Percentiles rank a stretch among this genome's conserved stretches.
phyloP scores from a whole-genome alignment of 2,888 invertebrate genomes.

The Dolichopus griseipennis region DNA sequence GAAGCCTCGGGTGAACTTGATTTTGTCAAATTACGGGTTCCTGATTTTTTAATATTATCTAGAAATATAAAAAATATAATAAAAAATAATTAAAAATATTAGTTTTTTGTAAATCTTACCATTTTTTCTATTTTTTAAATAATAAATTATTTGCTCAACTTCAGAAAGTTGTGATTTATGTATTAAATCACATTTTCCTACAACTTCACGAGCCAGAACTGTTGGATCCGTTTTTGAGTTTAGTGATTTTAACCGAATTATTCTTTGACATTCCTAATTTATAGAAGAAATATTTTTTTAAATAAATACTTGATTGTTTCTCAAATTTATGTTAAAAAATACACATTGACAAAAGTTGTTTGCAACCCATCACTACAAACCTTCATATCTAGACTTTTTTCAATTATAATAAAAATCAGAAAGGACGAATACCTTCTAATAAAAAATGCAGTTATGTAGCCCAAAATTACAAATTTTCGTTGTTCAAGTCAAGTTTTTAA shows the following conservation, averaged over 20 bases:
- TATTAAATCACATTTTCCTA: conserved; percentile 77
- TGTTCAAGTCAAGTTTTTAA: no score
- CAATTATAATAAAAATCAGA: no score
- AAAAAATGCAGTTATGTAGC: no score
- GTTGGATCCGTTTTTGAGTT: conserved; percentile 70
- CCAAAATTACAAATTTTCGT: no score
- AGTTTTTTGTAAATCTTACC: conserved; percentile 25
- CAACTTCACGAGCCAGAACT: conserved; percentile 70
- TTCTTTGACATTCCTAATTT: conserved; percentile 72
- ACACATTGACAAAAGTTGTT: no score
- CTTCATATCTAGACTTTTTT: no score
- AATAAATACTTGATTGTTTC: no score
- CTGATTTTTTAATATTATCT: conserved; percentile 34
- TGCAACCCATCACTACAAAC: no score
- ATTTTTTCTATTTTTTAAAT: conserved; percentile 68
- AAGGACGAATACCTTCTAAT: no score
- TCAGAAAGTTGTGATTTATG: conserved; percentile 72
- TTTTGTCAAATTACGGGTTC: conserved; percentile 29
- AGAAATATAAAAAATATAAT: conserved; percentile 33
- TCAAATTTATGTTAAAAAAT: no score
- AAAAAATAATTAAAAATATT: not conserved
- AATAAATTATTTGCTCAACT: conserved; percentile 79
- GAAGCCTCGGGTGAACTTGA: conserved; percentile 52
- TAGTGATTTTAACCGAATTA: conserved; percentile 71
- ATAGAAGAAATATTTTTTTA: no score